Evolutionary conservation across 2,113 vertebrate genomes (phyloP), one percentile per base, ranked within the genome.

Genomic region (Ginglymostoma cirratum): DNA sequence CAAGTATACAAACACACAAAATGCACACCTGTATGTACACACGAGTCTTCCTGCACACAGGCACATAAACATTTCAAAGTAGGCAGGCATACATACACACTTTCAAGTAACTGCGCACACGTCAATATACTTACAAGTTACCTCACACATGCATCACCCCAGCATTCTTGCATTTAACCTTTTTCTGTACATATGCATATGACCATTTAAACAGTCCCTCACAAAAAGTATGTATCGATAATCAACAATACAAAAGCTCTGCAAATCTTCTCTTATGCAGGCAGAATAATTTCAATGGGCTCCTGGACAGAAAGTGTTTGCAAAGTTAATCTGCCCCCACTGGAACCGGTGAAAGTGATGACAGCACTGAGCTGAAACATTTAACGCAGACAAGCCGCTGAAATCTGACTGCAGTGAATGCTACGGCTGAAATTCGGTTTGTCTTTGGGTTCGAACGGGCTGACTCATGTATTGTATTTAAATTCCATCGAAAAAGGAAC

Each of bases 401-500:
- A 27, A 23, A 15, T 70, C 66, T 94, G n/a, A 66, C 21, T 83
- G 21, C 80, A 83, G 38, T 42, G 42, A 83, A 83, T 45, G 19
- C 12, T 61, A 27, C 6, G 30, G 87, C 15, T 61, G 14, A 61
- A 66, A 93, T 12, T 66, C 61, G 66, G 61, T 23, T 83, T 15
- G 89, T 21, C 67, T 95, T 27, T 48, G 52, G 15, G 87, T 61
- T 61, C 34, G 48, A 4, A 61, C 34, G 55, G 55, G 38, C 69
- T 48, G 15, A n/a, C 42, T 76, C 67, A 15, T 72, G 27, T 95
- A 95, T 95, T 95, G 42, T 95, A 95, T 95, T 45, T 72, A 95
- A 95, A 95, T 76, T 95, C 94, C 2, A 72, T 27, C 42, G 42
- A 3, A 23, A 42, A 45, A 45, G 23, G 38, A 94, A 95, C 94